Evolutionary conservation across 1,140 invertebrate genomes (phyloP).

Genomic region (Phocides pigmalion): DNA sequence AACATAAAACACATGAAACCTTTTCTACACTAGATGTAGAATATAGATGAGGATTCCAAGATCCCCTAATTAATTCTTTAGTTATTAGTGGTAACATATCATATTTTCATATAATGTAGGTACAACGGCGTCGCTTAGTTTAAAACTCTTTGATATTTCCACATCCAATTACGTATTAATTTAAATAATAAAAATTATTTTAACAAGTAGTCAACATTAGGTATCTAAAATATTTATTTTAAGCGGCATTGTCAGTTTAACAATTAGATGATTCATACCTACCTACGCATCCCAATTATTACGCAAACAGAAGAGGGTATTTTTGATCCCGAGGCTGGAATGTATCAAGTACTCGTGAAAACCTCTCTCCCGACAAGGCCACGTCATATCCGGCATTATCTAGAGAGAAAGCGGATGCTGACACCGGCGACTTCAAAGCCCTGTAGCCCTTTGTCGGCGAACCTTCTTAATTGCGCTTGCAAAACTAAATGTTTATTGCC

Average conservation of each 20-base stretch:
- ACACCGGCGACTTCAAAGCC: conserved; percentile 64
- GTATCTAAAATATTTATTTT: background rate
- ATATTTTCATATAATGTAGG: too few relatives aligned
- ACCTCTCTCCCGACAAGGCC: conserved; percentile 70
- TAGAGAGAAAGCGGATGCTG: conserved; percentile 75
- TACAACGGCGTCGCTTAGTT: too few relatives aligned
- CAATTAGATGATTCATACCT: conserved; percentile 11
- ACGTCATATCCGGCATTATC: conserved; percentile 74
- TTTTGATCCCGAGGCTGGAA: conserved; percentile 65
- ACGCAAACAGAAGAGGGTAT: conserved; percentile 48
- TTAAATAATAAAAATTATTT: background rate
- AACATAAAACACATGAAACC: too few relatives aligned
- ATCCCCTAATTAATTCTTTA: too few relatives aligned
- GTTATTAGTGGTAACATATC: too few relatives aligned
- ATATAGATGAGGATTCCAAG: too few relatives aligned
- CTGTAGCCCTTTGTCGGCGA: conserved; percentile 62
- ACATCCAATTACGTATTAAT: too few relatives aligned
- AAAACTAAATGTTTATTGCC: conserved; percentile 63
- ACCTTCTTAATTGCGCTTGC: conserved; percentile 59
- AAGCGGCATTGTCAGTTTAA: background rate
- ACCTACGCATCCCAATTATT: conserved; percentile 26
- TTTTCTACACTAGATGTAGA: too few relatives aligned
- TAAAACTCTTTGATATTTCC: too few relatives aligned
- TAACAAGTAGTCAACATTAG: background rate
- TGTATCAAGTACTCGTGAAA: conserved; percentile 79